Evolutionary conservation across 2,797 vertebrate species (phyloP), one percentile per base, ranked within the genome.

Genomic region (Danio aesculapii): DNA sequence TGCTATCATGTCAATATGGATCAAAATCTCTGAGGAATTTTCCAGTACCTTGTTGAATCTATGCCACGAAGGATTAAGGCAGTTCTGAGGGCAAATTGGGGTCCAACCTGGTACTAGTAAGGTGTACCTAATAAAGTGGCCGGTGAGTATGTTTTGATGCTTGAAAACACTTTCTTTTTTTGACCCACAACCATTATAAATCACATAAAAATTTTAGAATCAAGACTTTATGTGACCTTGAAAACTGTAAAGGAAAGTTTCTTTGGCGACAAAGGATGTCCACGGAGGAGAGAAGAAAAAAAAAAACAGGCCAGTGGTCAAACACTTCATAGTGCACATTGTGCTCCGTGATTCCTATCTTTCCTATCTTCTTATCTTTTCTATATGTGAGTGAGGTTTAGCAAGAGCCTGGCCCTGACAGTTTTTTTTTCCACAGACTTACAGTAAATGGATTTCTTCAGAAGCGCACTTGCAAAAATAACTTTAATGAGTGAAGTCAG

Each of bases 401-500:
- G 43, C 14, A 67, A 57, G 62, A 39, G n/a, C 30, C 62, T 7
- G 43, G 41, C 50, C 11, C 50, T 55, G 49, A 55, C 1, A 66
- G 6, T 16, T 53, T 67, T 53, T 67, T 30, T 3, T 30, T 30
- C 12, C 46, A 43, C 2, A 17, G 43, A 47, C 10, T 77, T 58
- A 77, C 19, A 77, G 53, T 11, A 9, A 9, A 66, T 7, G 16
- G 39, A 2, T 58, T 16, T 78, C 64, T 41, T 19, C 44, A 41
- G 64, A 68, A 77, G 44, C 5, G 1, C 19, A 77, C 53, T 67
- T 47, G 47, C 43, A 75, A 53, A 63, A 75, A n/a, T 13, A 76
- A 66, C n/a, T 66, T 19, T 43, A 66, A 19, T 21, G 10, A 55
- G 12, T 63, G 46, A 49, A 55, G 69, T 16, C 8, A 70, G 13